Evolutionary conservation across 2,113 vertebrate species (phyloP).

Genomic region (Plecotus auritus): DNA sequence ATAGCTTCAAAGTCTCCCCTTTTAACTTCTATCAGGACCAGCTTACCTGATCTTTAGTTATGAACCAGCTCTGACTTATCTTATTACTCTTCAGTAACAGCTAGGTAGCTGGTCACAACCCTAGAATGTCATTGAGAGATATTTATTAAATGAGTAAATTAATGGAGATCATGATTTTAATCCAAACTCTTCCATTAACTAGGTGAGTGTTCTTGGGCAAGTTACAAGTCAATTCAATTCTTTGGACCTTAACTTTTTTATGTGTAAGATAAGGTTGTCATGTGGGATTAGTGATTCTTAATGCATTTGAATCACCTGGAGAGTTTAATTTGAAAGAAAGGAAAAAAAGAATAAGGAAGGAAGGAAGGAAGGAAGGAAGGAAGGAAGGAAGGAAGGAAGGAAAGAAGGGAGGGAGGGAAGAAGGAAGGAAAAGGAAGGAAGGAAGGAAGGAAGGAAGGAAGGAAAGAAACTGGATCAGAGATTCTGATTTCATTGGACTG

Average conservation of each 20-base stretch:
- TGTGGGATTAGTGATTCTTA: neutral
- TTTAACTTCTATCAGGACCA: neutral
- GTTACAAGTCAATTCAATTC: neutral
- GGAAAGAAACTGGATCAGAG: neutral
- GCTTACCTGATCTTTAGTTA: neutral
- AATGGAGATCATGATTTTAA: neutral
- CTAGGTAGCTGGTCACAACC: neutral
- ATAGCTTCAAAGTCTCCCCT: neutral
- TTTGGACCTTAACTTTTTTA: neutral
- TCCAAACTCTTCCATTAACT: neutral
- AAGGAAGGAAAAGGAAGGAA: too few species aligned
- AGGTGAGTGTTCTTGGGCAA: neutral
- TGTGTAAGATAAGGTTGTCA: neutral
- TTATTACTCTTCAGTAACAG: neutral
- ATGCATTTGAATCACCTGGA: neutral
- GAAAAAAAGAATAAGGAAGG: too few species aligned
- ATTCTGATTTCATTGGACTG: neutral
- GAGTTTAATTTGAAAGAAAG: neutral
- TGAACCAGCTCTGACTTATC: neutral
- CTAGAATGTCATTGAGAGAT: neutral
- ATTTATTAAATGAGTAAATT: neutral
- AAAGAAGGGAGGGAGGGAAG: too few species aligned
- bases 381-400: rapidly evolving
- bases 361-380: rapidly evolving
- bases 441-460: neutral